Conservation (phyloP, 2,113 vertebrate species). For the Theristicus caerulescens region DNA sequence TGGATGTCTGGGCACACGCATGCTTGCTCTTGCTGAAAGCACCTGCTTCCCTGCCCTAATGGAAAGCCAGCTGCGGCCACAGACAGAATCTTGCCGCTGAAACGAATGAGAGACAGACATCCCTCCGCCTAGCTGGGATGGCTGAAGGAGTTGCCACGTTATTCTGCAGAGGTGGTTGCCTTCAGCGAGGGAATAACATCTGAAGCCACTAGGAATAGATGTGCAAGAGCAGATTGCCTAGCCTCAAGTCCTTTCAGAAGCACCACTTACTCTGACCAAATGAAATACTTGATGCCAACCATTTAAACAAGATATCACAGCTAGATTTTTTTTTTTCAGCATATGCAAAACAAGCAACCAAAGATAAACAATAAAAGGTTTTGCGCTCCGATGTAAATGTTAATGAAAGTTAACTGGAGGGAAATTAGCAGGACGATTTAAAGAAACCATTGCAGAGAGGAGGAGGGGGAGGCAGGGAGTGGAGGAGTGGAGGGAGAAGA, state of each 20-base stretch:
- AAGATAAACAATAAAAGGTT: background rate
- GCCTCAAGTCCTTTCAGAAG: background rate
- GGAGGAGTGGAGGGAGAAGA: background rate
- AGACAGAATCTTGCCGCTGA: background rate
- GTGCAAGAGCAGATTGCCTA: background rate
- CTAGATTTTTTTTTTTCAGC: background rate
- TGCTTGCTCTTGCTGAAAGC: background rate
- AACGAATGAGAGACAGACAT: background rate
- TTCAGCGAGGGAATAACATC: background rate
- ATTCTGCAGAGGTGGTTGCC: background rate
- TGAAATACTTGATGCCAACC: background rate
- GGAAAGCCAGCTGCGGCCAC: background rate
- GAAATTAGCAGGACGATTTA: background rate
- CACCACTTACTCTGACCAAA: background rate
- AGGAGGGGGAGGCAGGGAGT: background rate
- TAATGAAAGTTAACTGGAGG: background rate
- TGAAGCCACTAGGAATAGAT: background rate
- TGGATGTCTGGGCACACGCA: background rate
- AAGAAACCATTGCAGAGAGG: background rate
- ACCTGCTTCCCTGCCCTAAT: background rate
- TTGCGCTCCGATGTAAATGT: rapidly evolving
- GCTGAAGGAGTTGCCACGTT: background rate
- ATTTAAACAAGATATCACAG: background rate
- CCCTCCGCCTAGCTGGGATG: no score
- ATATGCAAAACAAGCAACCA: background rate